Conservation (phyloP, 2,113 vertebrate genomes). For the Pachypanchax playfairii region DNA sequence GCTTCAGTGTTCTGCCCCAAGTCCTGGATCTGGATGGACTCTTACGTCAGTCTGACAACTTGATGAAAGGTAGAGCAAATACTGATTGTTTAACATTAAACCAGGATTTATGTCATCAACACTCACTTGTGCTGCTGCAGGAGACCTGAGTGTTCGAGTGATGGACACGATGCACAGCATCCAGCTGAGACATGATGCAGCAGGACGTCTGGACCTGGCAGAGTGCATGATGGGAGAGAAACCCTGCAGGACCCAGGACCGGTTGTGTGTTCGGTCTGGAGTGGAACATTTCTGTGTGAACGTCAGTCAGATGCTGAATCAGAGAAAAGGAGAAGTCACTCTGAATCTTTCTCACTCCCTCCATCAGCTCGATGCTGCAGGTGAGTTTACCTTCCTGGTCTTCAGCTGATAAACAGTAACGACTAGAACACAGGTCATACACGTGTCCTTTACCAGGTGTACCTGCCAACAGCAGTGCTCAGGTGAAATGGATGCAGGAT, state of each 20-base stretch:
- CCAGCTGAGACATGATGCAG: constrained; percentile 69
- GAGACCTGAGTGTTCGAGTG: constrained; percentile 76
- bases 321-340: constrained; percentile 46
- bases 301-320: constrained; percentile 50
- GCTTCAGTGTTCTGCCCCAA: constrained; percentile 68
- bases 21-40: constrained; percentile 71
- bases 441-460: too few species aligned
- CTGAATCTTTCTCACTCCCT: constrained; percentile 74
- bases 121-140: constrained; percentile 73
- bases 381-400: constrained; percentile 67
- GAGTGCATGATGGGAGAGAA: constrained; percentile 32
- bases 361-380: constrained; percentile 72
- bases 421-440: too few species aligned
- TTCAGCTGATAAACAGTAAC: background rate
- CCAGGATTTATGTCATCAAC: too few species aligned
- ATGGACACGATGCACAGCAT: constrained; percentile 73
- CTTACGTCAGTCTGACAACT: constrained; percentile 68
- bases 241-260: constrained; percentile 27
- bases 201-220: constrained; percentile 26
- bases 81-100: too few species aligned
- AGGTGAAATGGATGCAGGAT: constrained; percentile 48
- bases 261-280: constrained; percentile 67
- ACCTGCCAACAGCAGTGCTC: constrained; percentile 60
- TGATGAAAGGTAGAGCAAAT: constrained; percentile 74
- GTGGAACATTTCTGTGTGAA: constrained; percentile 73